phyloP scores from a whole-genome alignment of 2,888 invertebrate genomes.

The Yponomeuta evonymella region DNA sequence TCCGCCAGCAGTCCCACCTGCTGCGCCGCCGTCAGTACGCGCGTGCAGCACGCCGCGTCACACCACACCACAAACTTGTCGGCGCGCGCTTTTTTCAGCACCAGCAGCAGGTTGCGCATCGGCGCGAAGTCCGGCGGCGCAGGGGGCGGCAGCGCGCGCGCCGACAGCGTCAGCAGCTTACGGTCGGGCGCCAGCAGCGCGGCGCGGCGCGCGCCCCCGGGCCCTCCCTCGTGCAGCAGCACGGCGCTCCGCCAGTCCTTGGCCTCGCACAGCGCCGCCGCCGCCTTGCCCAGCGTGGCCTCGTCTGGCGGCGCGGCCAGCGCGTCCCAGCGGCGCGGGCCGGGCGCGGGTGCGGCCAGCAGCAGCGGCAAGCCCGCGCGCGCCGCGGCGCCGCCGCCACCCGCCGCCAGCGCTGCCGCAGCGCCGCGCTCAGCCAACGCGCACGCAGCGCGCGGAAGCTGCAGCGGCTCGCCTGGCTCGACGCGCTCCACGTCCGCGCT shows the following conservation, averaged over 20 bases:
- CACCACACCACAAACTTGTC: slow-evolving; percentile 54
- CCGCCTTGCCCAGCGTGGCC: slow-evolving; percentile 32
- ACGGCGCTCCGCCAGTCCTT: slow-evolving; percentile 57
- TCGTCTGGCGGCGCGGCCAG: slow-evolving; percentile 5
- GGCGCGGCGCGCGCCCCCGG: slow-evolving; percentile 32
- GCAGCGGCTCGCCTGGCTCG: slow-evolving; percentile 8
- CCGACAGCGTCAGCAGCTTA: slow-evolving; percentile 36
- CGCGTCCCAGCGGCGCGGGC: not conserved
- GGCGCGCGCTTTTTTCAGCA: slow-evolving; percentile 52
- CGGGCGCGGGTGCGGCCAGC: slow-evolving; percentile 25
- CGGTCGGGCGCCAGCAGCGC: slow-evolving; percentile 38
- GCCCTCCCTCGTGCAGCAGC: slow-evolving; percentile 49
- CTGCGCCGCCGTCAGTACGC: slow-evolving; percentile 61
- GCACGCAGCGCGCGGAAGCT: slow-evolving; percentile 7
- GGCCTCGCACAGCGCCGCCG: slow-evolving; percentile 41
- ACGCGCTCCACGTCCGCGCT: slow-evolving; percentile 7
- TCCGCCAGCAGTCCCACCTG: slow-evolving; percentile 58
- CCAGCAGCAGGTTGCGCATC: slow-evolving; percentile 33
- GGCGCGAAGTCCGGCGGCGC: slow-evolving; percentile 37
- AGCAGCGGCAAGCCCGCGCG: slow-evolving; percentile 49
- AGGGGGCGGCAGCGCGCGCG: slow-evolving; percentile 50
- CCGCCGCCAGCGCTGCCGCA: slow-evolving; percentile 18
- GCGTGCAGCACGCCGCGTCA: slow-evolving; percentile 42
- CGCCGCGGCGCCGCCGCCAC: slow-evolving; percentile 18
- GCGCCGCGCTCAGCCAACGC: slow-evolving; percentile 9